Evolutionary conservation across 1,140 invertebrate species (phyloP), one percentile per base, ranked within the genome.

Genomic region (Meteorus sp.): DNA sequence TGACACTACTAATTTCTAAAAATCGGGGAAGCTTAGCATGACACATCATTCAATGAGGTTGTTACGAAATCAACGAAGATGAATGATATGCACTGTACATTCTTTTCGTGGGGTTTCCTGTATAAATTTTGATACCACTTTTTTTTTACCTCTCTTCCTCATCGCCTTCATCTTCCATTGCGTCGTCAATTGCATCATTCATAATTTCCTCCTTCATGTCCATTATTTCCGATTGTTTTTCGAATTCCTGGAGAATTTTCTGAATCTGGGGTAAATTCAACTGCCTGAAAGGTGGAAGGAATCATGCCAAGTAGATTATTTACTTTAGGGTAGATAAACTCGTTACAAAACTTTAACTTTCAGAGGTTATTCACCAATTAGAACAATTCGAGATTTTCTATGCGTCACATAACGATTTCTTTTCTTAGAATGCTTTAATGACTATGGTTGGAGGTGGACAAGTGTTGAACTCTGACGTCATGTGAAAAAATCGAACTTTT

Each of bases 151-250:
- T 97, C 84, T 99, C 97, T 75, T 98, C 96, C 79, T 99, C 97
- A 76, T 99, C 97, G 33, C 89, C 95, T 75, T 97, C 97, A 68
- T 94, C 97, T 63, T 95, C 97, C 89, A 99, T 96, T 2, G 97
- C 97, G 82, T 99, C 97, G 79, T 99, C 98, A 69, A 99, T 99
- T 5, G 94, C 97, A 81, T 99, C 98, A 79, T 96, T 97, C 89
- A 99, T 99, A 85, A 99, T 97, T 82, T 99, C 98, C 81, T 99
- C 97, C 74, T 99, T 99, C 97, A 99, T 99, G 75, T 99, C 97
- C 97, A 99, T 99, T 58, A 99, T 98, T 82, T 99, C 97, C 0
- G 95, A 96, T 74, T 99, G 97, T 71, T 98, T 98, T 79, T 99
- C 97, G 85, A 99, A 99, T 74, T 99, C 97, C 85, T 95, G 91